Conservation (phyloP, 2,113 vertebrate genomes). For the Acanthochromis polyacanthus region DNA sequence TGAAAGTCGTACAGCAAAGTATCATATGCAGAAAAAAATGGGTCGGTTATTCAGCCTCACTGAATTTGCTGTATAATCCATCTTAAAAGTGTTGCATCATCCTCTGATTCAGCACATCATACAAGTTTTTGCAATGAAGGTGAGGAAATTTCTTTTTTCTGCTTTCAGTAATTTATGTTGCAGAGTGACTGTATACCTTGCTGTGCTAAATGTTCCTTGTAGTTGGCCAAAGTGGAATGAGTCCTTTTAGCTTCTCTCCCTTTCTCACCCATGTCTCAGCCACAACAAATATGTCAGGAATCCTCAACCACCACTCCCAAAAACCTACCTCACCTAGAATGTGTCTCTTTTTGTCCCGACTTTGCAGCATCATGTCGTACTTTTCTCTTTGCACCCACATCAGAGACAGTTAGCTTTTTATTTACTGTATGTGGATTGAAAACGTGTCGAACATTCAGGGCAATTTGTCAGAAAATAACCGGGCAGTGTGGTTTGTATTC, state of each 20-base stretch:
- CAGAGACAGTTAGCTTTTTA: neutral
- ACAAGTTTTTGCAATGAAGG: too few species aligned
- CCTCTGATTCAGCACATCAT: too few species aligned
- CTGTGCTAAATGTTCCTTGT: too few species aligned
- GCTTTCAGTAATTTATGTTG: too few species aligned
- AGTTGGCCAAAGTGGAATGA: neutral
- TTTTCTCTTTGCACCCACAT: neutral
- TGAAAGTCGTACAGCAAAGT: too few species aligned
- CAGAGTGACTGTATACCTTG: too few species aligned
- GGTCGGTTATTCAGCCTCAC: too few species aligned
- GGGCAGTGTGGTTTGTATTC: constrained; percentile 1
- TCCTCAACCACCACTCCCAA: constrained; percentile 29
- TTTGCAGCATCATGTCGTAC: neutral
- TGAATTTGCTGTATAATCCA: too few species aligned
- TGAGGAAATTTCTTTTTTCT: too few species aligned
- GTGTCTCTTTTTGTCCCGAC: neutral
- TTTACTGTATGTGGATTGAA: neutral
- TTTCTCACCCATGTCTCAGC: neutral
- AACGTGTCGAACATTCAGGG: neutral
- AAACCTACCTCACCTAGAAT: neutral
- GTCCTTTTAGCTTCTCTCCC: neutral
- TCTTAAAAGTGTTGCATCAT: too few species aligned
- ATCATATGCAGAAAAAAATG: too few species aligned
- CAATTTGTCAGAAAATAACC: neutral
- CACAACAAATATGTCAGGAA: constrained; percentile 45